Evolutionary conservation across 2,113 vertebrate genomes (phyloP).

Genomic region (Microcebus jonahi): DNA sequence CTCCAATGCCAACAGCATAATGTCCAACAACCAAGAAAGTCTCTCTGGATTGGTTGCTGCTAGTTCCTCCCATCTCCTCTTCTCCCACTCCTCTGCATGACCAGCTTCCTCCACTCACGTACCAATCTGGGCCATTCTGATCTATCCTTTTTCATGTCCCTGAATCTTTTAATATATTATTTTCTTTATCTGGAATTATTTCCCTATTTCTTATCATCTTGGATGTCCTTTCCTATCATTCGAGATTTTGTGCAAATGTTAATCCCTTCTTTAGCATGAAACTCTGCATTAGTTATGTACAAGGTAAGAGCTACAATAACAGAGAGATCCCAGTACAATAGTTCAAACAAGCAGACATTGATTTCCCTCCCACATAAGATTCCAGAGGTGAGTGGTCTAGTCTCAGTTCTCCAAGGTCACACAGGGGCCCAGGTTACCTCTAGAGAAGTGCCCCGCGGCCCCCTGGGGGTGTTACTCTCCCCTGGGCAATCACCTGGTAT

Average conservation of each 20-base stretch:
- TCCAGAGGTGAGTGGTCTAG: neutral
- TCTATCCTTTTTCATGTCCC: neutral
- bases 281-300: neutral
- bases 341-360: neutral
- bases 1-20: neutral
- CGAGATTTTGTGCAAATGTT: neutral
- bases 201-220: neutral
- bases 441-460: neutral
- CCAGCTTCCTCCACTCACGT: neutral
- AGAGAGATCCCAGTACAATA: neutral
- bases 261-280: neutral
- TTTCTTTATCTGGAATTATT: neutral
- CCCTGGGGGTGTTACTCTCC: rapidly evolving
- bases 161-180: neutral
- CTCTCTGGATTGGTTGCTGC: neutral
- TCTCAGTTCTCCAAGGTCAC: neutral
- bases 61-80: neutral
- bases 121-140: neutral
- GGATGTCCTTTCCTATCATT: neutral
- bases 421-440: neutral
- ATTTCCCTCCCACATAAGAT: neutral
- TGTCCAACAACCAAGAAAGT: neutral
- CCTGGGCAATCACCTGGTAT: neutral
- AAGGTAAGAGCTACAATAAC: neutral
- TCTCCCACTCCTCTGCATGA: neutral